Conservation (phyloP, 2,113 vertebrate species). For the Crotalus horridus region DNA sequence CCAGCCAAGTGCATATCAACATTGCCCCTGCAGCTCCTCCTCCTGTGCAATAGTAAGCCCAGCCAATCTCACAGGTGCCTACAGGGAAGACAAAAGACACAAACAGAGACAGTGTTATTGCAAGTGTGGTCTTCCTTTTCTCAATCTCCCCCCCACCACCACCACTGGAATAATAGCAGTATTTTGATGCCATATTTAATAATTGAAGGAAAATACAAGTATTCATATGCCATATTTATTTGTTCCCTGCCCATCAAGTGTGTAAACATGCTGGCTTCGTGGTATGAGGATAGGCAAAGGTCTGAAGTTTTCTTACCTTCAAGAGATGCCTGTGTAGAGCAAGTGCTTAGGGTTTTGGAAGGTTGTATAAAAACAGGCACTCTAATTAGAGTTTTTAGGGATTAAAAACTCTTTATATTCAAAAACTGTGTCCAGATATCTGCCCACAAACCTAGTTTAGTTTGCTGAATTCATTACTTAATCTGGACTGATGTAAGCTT, state of each 20-base stretch:
- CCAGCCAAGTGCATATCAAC: slow-evolving; percentile 93
- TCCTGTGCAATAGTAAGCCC: slow-evolving; percentile 95
- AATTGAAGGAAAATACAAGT: not conserved
- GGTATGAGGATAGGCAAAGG: not conserved
- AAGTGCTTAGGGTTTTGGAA: not conserved
- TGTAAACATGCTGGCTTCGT: not conserved
- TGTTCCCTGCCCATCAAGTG: too few relatives aligned
- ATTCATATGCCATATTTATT: not conserved
- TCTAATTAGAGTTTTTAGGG: not conserved
- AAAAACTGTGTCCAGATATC: not conserved
- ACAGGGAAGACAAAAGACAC: slow-evolving; percentile 26
- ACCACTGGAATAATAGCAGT: not conserved
- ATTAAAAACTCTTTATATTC: not conserved
- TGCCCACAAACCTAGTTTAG: not conserved
- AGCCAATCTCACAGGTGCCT: slow-evolving; percentile 95
- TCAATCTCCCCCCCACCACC: too few relatives aligned
- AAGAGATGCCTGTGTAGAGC: not conserved
- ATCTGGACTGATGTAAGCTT: not conserved
- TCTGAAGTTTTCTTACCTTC: not conserved
- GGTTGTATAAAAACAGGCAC: not conserved
- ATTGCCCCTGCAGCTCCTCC: slow-evolving; percentile 82
- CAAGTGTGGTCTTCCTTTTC: not conserved
- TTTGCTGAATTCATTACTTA: not conserved
- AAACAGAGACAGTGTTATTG: not conserved
- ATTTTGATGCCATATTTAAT: not conserved